These are phyloP conservation scores for Alauda arvensis DNA, from an alignment of 2,797 vertebrate genomes.

Conservation along the genomic window DNA sequence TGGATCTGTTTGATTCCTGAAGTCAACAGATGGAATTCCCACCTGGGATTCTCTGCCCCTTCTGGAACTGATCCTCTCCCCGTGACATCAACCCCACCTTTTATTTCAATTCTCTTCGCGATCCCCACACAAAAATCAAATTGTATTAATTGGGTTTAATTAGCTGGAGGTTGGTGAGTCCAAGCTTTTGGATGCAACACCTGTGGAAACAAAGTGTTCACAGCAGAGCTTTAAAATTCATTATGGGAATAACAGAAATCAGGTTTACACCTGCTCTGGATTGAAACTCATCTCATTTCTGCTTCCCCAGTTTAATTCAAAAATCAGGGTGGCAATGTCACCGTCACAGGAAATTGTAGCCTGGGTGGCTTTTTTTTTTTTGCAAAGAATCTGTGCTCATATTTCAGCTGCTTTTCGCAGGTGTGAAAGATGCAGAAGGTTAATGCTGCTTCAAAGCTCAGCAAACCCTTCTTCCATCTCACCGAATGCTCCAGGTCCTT, in stretches of 20 bases:
- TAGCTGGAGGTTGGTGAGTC: constrained; percentile 31
- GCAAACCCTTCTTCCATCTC: not conserved
- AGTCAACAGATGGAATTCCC: not conserved
- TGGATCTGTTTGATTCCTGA: not conserved
- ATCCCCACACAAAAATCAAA: constrained; percentile 31
- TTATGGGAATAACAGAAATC: constrained; percentile 41
- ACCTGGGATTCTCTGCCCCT: rapidly evolving
- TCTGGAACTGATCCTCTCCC: not conserved
- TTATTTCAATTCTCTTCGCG: not conserved
- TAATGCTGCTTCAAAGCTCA: not conserved
- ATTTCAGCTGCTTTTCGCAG: not conserved
- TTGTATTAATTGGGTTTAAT: constrained; percentile 47
- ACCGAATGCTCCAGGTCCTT: not conserved
- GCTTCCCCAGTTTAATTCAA: constrained; percentile 36
- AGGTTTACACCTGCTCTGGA: constrained; percentile 30
- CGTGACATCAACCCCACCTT: not conserved
- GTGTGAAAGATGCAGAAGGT: not conserved
- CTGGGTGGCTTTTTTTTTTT: not conserved
- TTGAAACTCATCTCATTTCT: constrained; percentile 1
- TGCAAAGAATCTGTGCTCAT: not conserved
- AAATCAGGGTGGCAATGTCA: not conserved
- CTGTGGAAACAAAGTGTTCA: not conserved
- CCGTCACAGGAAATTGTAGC: not conserved
- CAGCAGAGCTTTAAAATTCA: constrained; percentile 21
- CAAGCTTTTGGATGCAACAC: constrained; percentile 33